Conservation (phyloP, 2,888 invertebrate species). For the Chymomyza procnemis region DNA sequence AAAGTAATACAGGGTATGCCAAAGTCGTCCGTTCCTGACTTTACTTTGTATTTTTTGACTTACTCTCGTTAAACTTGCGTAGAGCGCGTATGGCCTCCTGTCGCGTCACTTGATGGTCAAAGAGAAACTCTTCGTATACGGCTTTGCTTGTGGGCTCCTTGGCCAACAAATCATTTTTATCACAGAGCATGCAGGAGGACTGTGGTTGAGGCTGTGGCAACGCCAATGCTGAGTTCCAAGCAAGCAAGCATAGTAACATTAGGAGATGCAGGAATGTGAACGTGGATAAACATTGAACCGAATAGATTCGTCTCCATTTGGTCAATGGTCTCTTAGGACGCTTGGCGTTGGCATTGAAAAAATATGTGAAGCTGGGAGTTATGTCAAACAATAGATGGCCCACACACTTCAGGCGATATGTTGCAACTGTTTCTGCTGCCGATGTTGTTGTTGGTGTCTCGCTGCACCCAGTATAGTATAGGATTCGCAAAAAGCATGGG, state of each 20-base stretch:
- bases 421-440: constrained; percentile 17
- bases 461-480: no score
- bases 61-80: constrained; percentile 72
- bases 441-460: constrained; percentile 9
- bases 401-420: constrained; percentile 10
- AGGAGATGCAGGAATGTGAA: constrained; percentile 29
- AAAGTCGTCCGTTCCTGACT: no score
- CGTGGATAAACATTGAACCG: no score
- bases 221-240: constrained; percentile 32
- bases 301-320: neutral
- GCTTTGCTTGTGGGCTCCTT: constrained; percentile 43
- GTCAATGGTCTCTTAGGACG: constrained; percentile 11
- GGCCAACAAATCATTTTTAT: constrained; percentile 64
- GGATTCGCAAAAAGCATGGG: no score
- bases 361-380: neutral
- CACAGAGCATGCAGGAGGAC: constrained; percentile 69
- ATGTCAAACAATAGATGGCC: constrained; percentile 15
- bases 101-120: constrained; percentile 77
- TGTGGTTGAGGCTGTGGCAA: constrained; percentile 53
- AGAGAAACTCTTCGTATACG: constrained; percentile 74
- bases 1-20: neutral
- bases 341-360: neutral
- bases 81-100: constrained; percentile 74
- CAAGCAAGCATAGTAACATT: constrained; percentile 24
- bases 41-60: no score